phyloP scores from a whole-genome alignment of 2,113 vertebrate genomes.

The Triplophysa rosa region DNA sequence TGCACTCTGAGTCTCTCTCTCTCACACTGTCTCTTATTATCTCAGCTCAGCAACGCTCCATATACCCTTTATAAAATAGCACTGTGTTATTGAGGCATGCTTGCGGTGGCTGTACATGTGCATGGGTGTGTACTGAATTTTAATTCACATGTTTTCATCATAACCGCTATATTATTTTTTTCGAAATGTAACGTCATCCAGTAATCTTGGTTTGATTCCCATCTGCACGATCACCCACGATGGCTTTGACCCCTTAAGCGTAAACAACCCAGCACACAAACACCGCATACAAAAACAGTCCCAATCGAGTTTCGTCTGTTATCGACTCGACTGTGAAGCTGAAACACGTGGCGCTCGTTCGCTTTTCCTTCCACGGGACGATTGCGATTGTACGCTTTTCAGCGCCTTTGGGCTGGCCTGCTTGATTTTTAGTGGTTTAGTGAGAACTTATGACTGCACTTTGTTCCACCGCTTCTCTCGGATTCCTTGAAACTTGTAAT shows the following conservation, averaged over 20 bases:
- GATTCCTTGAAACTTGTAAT: not conserved
- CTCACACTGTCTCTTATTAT: not conserved
- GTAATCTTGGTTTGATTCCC: slow-evolving; percentile 1
- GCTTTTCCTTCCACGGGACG: slow-evolving; percentile 32
- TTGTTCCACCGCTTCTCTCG: slow-evolving; percentile 9
- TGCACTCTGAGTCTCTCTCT: not conserved
- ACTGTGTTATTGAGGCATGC: not conserved
- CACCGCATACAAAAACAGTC: slow-evolving; percentile 40
- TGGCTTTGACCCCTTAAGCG: slow-evolving; percentile 39
- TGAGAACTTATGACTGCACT: slow-evolving; percentile 26
- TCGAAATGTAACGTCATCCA: not conserved
- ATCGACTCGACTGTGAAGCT: slow-evolving; percentile 18
- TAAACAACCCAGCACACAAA: slow-evolving; percentile 45
- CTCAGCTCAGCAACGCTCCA: not conserved
- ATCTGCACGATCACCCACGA: slow-evolving; percentile 39
- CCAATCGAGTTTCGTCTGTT: slow-evolving; percentile 36
- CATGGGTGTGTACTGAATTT: not conserved
- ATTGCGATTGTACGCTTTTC: slow-evolving; percentile 42
- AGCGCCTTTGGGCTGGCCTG: slow-evolving; percentile 31
- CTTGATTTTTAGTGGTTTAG: slow-evolving; percentile 15
- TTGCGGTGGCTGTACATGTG: not conserved
- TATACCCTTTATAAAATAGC: not conserved
- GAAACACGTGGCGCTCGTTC: slow-evolving; percentile 16
- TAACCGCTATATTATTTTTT: not conserved
- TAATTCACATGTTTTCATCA: no score